These are phyloP conservation scores for Drosophila aldrichi DNA, from an alignment of 2,888 invertebrate genomes.

Conservation along the genomic window DNA sequence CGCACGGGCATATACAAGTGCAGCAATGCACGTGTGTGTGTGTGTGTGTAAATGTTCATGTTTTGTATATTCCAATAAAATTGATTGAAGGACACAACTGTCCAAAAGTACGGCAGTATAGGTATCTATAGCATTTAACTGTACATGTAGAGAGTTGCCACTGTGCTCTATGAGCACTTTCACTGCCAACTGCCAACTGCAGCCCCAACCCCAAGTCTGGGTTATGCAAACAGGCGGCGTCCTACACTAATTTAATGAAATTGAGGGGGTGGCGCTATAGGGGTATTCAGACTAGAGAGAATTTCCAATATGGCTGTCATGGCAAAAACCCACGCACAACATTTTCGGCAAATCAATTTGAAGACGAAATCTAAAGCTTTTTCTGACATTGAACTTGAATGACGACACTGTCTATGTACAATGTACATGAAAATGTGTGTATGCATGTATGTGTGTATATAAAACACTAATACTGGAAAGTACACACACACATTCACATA, in stretches of 20 bases:
- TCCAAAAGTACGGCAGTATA: slow-evolving; percentile 12
- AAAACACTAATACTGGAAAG: slow-evolving; percentile 4
- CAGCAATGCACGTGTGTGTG: slow-evolving; percentile 20
- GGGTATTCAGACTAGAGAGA: slow-evolving; percentile 6
- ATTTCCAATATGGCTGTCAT: slow-evolving; percentile 56
- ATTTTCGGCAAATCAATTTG: slow-evolving; percentile 13
- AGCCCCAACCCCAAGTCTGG: slow-evolving; percentile 9
- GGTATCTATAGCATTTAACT: slow-evolving; percentile 20
- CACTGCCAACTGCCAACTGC: slow-evolving; percentile 3
- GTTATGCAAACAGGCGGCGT: slow-evolving; percentile 31
- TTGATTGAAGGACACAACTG: slow-evolving; percentile 58
- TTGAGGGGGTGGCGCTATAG: not conserved
- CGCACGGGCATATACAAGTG: slow-evolving; percentile 28
- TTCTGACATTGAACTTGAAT: slow-evolving; percentile 80
- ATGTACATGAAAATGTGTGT: slow-evolving; percentile 13
- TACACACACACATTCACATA: not conserved
- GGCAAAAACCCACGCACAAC: slow-evolving; percentile 39
- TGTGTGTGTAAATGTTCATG: slow-evolving; percentile 10
- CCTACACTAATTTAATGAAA: slow-evolving; percentile 11
- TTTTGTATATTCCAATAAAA: slow-evolving; percentile 39
- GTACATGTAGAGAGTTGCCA: slow-evolving; percentile 17
- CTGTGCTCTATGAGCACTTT: slow-evolving; percentile 24
- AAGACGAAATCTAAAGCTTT: slow-evolving; percentile 49
- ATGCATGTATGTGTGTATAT: not conserved
- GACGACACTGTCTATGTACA: slow-evolving; percentile 29